phyloP scores from a whole-genome alignment of 2,113 vertebrate species.

The Oreochromis tanganicae region DNA sequence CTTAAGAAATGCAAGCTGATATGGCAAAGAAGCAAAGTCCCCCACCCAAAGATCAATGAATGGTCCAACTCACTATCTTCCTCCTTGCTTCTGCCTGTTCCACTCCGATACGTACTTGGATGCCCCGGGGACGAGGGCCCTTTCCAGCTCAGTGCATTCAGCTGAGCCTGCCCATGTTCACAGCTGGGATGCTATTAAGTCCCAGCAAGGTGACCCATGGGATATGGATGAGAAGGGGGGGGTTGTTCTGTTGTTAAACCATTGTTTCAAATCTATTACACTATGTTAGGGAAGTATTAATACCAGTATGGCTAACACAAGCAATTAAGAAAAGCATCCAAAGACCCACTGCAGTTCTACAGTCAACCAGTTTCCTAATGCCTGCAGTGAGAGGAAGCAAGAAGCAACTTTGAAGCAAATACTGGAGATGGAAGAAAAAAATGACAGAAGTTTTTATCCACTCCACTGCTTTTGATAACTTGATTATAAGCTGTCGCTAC shows the following conservation, averaged over 20 bases:
- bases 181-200: constrained; percentile 59
- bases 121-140: not conserved
- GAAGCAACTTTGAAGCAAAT: not conserved
- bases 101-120: constrained; percentile 6
- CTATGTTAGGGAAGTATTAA: not conserved
- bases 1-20: not conserved
- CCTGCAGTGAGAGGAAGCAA: not conserved
- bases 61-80: not conserved
- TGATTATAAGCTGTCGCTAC: not conserved
- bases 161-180: constrained; percentile 16
- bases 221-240: constrained; percentile 13
- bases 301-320: not conserved
- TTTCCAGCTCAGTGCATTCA: constrained; percentile 48
- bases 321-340: not conserved
- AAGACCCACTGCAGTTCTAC: not conserved
- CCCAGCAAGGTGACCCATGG: constrained; percentile 32
- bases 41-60: not conserved
- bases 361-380: not conserved
- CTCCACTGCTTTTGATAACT: not conserved
- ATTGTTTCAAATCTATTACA: not conserved
- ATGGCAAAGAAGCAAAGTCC: not conserved
- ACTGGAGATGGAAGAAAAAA: not conserved
- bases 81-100: not conserved
- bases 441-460: accelerated
- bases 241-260: not conserved